These are phyloP conservation scores for Amphibalanus amphitrite DNA, from an alignment of 1,140 invertebrate species.

Conservation along the genomic window DNA sequence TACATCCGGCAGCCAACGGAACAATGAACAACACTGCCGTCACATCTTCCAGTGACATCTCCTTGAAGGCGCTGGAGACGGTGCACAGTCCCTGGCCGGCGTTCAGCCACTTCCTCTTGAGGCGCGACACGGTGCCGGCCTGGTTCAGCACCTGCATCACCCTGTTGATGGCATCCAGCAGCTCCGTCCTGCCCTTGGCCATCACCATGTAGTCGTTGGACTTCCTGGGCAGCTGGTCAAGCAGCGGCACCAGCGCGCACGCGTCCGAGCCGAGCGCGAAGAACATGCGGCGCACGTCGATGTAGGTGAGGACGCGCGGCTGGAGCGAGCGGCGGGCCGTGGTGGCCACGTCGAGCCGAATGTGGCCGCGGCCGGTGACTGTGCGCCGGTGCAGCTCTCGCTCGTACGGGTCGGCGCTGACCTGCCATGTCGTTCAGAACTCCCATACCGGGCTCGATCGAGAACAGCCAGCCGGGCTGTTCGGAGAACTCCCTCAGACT, in stretches of 20 bases:
- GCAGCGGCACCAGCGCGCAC: not conserved
- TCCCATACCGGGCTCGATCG: not conserved
- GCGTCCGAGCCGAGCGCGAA: not conserved
- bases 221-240: not conserved
- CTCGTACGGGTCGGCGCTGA: not conserved
- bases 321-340: not conserved
- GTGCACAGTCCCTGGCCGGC: too few relatives aligned
- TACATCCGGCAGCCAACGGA: too few relatives aligned
- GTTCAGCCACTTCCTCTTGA: too few relatives aligned
- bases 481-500: not conserved
- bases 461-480: not conserved
- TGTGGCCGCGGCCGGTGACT: not conserved
- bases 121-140: too few relatives aligned
- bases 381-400: not conserved
- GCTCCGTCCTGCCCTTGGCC: not conserved
- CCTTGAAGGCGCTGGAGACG: too few relatives aligned
- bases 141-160: too few relatives aligned
- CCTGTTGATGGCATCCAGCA: not conserved
- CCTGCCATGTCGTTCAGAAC: not conserved
- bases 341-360: not conserved
- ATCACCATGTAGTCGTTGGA: not conserved
- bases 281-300: not conserved
- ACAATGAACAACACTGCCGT: too few relatives aligned
- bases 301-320: not conserved
- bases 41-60: too few relatives aligned